Conservation (phyloP, 2,797 vertebrate genomes). For the Gallinago solitaria region DNA sequence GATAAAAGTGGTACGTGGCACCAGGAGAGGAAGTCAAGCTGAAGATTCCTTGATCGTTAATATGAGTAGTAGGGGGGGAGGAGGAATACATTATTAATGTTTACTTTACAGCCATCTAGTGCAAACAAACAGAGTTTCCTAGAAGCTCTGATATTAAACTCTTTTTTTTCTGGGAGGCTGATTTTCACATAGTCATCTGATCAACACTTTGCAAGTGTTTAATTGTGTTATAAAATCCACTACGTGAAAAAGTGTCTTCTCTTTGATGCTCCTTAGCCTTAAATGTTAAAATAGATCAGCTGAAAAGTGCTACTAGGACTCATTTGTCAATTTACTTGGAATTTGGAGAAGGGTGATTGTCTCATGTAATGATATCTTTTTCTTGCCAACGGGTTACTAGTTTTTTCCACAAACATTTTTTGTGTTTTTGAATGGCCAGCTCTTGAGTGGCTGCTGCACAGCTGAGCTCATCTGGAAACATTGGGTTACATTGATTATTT, state of each 20-base stretch:
- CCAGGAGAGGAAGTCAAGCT: not conserved
- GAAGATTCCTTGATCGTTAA: not conserved
- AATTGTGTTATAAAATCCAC: not conserved
- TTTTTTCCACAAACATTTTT: not conserved
- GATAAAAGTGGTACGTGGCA: not conserved
- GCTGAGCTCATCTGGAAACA: not conserved
- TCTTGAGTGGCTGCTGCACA: not conserved
- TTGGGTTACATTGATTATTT: not conserved
- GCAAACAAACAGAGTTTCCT: not conserved
- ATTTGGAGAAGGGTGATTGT: not conserved
- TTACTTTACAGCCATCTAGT: not conserved
- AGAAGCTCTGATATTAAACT: not conserved
- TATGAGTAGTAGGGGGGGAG: fast-evolving
- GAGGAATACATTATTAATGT: not conserved
- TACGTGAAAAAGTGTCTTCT: not conserved
- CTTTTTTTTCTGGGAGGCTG: not conserved
- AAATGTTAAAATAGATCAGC: not conserved
- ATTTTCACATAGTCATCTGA: not conserved
- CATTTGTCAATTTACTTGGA: not conserved
- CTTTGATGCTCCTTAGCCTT: not conserved
- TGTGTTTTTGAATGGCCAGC: not conserved
- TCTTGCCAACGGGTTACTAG: not conserved
- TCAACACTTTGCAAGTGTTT: not conserved
- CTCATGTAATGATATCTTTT: not conserved
- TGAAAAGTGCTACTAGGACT: not conserved